These are phyloP conservation scores for Liodrosophila aerea DNA, from an alignment of 2,888 invertebrate genomes.

Conservation along the genomic window DNA sequence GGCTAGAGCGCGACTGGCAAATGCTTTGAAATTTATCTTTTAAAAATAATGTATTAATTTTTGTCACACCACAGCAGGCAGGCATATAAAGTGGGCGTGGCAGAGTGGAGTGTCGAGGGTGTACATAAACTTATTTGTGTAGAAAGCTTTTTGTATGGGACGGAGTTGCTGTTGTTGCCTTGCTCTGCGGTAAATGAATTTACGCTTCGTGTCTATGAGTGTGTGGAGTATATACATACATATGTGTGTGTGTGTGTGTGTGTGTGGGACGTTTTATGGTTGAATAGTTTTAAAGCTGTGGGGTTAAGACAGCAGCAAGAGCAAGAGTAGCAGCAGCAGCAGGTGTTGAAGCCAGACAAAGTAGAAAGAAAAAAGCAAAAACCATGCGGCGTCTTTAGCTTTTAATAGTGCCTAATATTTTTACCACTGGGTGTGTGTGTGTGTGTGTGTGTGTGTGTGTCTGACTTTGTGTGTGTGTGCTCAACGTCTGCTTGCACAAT, in stretches of 20 bases:
- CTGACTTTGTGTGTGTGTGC: constrained; percentile 30
- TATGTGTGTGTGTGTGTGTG: constrained; percentile 25
- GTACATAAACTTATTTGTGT: constrained; percentile 72
- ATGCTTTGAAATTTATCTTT: constrained; percentile 66
- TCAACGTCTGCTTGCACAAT: constrained; percentile 64
- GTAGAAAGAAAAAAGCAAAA: constrained; percentile 14
- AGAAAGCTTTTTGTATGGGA: constrained; percentile 72
- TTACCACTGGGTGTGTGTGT: constrained; percentile 31
- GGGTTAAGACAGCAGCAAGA: constrained; percentile 52
- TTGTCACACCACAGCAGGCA: constrained; percentile 47
- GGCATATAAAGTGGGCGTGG: constrained; percentile 2
- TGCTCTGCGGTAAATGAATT: constrained; percentile 69
- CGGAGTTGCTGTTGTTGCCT: constrained; percentile 42
- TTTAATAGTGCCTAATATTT: constrained; percentile 68
- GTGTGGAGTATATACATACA: constrained; percentile 6
- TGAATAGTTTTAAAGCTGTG: constrained; percentile 68
- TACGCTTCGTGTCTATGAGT: constrained; percentile 38
- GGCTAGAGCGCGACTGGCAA: constrained; percentile 17
- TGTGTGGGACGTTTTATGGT: constrained; percentile 62
- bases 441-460: neutral
- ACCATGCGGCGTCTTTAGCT: constrained; percentile 39
- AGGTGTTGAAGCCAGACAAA: constrained; percentile 48
- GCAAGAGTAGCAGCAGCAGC: constrained; percentile 31
- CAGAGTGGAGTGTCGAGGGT: neutral
- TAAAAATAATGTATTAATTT: constrained; percentile 76